phyloP scores from a whole-genome alignment of 1,140 invertebrate species.

The Drosophila takahashii region DNA sequence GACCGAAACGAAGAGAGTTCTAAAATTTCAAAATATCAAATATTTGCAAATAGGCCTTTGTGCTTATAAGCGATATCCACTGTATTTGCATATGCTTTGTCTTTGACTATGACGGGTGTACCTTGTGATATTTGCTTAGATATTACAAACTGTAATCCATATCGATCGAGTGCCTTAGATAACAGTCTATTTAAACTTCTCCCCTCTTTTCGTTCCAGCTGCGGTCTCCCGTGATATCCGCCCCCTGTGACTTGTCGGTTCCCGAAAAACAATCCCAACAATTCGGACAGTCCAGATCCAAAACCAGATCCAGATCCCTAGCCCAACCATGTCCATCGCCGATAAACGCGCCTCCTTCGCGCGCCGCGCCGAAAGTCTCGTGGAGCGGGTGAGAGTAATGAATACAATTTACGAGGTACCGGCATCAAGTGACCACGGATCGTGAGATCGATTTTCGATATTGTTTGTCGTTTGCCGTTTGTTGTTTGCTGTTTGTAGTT shows the following conservation, averaged over 20 bases:
- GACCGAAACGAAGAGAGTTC: too few species aligned
- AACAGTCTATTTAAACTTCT: conserved; percentile 8
- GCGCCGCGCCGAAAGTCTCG: conserved; percentile 80
- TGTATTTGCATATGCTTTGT: conserved; percentile 17
- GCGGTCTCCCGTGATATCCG: conserved; percentile 3
- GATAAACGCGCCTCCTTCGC: conserved; percentile 81
- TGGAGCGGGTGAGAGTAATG: conserved; percentile 84
- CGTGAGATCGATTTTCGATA: conserved; percentile 72
- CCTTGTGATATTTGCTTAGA: conserved; percentile 33
- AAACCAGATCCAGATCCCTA: background rate
- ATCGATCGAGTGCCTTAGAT: conserved; percentile 49
- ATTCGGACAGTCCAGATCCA: conserved; percentile 11
- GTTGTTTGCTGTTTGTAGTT: conserved; percentile 43
- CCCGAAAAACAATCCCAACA: conserved; percentile 3
- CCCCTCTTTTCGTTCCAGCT: conserved; percentile 39
- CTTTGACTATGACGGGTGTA: background rate
- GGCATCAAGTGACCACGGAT: conserved; percentile 83
- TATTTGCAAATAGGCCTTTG: background rate
- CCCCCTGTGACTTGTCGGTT: conserved; percentile 16
- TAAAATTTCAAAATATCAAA: background rate
- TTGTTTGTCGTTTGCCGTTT: conserved; percentile 55
- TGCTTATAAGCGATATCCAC: background rate
- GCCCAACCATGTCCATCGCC: conserved; percentile 54
- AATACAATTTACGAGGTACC: conserved; percentile 84
- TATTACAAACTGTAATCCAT: conserved; percentile 4